Evolutionary conservation across 2,888 invertebrate species (phyloP).

Genomic region (Polietes domitor): DNA sequence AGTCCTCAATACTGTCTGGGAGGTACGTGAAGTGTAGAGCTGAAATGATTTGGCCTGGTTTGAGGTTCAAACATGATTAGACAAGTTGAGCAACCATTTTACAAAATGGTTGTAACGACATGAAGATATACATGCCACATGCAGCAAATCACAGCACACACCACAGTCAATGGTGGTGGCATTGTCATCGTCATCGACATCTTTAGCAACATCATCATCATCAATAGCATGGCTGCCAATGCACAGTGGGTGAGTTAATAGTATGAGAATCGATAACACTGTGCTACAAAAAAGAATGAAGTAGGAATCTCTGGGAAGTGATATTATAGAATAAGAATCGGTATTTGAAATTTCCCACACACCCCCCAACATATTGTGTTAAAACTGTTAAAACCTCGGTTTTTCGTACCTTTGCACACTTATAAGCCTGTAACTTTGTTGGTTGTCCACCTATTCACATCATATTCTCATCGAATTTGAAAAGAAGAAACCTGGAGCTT

Average conservation of each 20-base stretch:
- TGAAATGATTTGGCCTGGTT: conserved; percentile 10
- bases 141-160: conserved; percentile 56
- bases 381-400: too few relatives aligned
- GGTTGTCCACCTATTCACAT: too few relatives aligned
- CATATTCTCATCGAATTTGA: too few relatives aligned
- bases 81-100: conserved; percentile 60
- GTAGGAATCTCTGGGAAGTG: too few relatives aligned
- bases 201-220: conserved; percentile 20
- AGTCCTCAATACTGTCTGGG: conserved; percentile 18
- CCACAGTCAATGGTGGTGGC: conserved; percentile 21
- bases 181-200: conserved; percentile 33
- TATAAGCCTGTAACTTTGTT: too few relatives aligned
- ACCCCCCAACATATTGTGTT: too few relatives aligned
- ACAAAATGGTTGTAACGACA: conserved; percentile 51
- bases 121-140: conserved; percentile 57
- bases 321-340: too few relatives aligned
- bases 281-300: too few relatives aligned
- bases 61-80: conserved; percentile 63
- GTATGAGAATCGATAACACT: too few relatives aligned
- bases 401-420: too few relatives aligned
- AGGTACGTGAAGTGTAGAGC: background rate
- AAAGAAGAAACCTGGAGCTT: too few relatives aligned
- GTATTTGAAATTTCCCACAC: too few relatives aligned
- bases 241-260: background rate
- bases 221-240: background rate